Percentiles rank a stretch among this genome's conserved stretches.
Conservation (phyloP, 1,140 invertebrate genomes). For the Steinernema khuongi region DNA sequence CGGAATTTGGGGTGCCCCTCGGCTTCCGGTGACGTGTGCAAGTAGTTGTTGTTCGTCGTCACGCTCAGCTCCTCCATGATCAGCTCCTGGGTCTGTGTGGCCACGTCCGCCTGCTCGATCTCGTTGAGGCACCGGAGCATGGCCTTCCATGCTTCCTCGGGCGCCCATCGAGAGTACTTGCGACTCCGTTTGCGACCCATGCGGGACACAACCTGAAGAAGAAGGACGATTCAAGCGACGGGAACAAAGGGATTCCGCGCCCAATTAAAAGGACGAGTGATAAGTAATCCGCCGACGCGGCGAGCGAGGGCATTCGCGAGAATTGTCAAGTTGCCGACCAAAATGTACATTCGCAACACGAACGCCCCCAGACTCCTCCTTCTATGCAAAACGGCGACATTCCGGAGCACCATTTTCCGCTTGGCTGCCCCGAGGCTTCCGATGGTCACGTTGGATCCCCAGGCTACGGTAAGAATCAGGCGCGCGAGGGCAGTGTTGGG, state of each 20-base stretch:
- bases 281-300: background rate
- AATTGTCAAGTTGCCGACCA: too few relatives aligned
- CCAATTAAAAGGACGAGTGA: background rate
- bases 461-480: too few relatives aligned
- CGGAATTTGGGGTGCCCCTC: too few relatives aligned
- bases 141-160: background rate
- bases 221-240: background rate
- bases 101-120: background rate
- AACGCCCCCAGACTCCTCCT: too few relatives aligned
- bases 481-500: too few relatives aligned
- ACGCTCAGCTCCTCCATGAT: background rate
- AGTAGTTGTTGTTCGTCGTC: background rate
- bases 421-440: too few relatives aligned
- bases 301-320: background rate
- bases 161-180: background rate
- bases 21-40: too few relatives aligned
- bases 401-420: too few relatives aligned
- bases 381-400: too few relatives aligned
- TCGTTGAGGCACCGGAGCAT: conserved; percentile 1
- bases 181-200: conserved; percentile 7
- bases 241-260: background rate
- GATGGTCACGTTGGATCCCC: too few relatives aligned
- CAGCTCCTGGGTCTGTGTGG: background rate
- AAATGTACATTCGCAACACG: too few relatives aligned
- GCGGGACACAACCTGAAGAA: background rate